phyloP scores from a whole-genome alignment of 2,797 vertebrate species.

The Danio tinwini region DNA sequence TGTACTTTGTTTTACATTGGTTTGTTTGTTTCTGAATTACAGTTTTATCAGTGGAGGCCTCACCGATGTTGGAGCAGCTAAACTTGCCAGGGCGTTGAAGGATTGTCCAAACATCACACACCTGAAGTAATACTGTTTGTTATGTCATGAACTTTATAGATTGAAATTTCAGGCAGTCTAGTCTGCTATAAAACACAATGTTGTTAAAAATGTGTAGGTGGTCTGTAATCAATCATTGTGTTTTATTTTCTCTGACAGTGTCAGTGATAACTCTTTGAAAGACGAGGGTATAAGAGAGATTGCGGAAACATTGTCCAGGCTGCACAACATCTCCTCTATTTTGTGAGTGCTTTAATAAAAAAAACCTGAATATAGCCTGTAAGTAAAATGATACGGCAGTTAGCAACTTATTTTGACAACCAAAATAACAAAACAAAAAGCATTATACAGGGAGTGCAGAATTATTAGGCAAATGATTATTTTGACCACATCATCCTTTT shows the following conservation, averaged over 20 bases:
- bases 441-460: no score
- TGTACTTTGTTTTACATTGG: neutral
- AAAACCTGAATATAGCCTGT: neutral
- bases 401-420: no score
- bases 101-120: conserved; percentile 81
- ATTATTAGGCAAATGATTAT: no score
- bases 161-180: neutral
- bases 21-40: conserved; percentile 28
- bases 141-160: neutral
- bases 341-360: conserved; percentile 75
- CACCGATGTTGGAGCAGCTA: conserved; percentile 76
- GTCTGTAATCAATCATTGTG: conserved; percentile 17
- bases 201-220: neutral
- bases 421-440: no score
- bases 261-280: conserved; percentile 84
- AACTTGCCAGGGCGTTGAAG: conserved; percentile 76
- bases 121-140: conserved; percentile 77
- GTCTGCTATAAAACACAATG: neutral
- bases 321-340: conserved; percentile 75
- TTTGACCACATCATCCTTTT: no score
- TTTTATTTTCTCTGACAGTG: conserved; percentile 69
- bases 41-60: conserved; percentile 83
- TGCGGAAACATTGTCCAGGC: conserved; percentile 69
- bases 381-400: no score
- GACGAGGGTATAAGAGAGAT: conserved; percentile 73